Evolutionary conservation across 2,888 invertebrate species (phyloP), one percentile per base, ranked within the genome.

Genomic region (Artemia sinica): DNA sequence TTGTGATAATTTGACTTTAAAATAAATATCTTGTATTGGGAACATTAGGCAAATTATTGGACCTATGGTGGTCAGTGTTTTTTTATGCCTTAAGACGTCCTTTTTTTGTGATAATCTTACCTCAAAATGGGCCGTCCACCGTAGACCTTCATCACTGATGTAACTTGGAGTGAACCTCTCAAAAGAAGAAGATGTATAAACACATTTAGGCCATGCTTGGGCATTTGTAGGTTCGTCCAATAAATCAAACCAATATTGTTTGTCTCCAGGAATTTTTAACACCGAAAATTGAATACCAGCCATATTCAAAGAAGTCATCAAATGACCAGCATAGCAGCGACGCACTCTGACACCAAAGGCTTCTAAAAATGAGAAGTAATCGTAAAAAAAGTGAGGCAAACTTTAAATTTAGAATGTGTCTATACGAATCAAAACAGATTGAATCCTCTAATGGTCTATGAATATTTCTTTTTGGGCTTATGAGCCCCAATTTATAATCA

Each of bases 271-370:
- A 12, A 78, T 78, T 51, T 74, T 74, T 50, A 82, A 73, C 18
- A 91, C 73, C 13, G 88, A 86, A 49, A 92, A 80, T 72, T 88
- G 86, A 73, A 89, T 81, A 9, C 90, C 91, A 69, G 85, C 83
- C 83, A 87, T 87, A 74, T 89, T 86, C 66, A 90, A 76, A 0
- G 89, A 88, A 0, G 89, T 87, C 79, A 89, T 84, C 71, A 86
- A 80, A 8, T 78, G 74, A 8, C 84, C 84, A 71, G 81, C 79
- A 76, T 82, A 83, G 52, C 83, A 78, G 50, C 86, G 81, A 71
- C 80, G 80, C 6, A 82, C 78, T 67, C 70, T 74, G 52, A 84
- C 79, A 8, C 80, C 77, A 68, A 77, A 79, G 51, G 71, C 75
- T 71, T 77, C 82, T 82, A 76, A 8, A 73, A 72, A 67, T 0